Base-by-base conservation (phyloP, 2,888 invertebrate species). In the Andrena fulva region DNA sequence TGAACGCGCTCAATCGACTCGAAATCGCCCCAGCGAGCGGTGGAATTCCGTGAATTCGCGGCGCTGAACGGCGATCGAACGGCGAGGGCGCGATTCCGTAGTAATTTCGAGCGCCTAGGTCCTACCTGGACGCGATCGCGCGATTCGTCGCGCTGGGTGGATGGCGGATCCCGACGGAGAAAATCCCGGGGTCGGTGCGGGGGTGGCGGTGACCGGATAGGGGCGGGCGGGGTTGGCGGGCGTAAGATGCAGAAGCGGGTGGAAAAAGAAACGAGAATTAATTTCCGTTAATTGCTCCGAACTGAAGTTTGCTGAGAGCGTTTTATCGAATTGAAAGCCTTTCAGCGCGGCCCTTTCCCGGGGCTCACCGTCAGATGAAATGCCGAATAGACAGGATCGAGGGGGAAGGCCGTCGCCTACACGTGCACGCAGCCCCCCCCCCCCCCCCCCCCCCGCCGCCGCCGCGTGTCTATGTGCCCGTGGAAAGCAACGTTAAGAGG, bases 211-310 rank as follows among this genome's bases (percentile, higher is more conserved):
- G 12, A 1, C 24, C 10, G 33, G 29, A 27, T 33, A 64, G 24
- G 31, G 10, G 66, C n/a, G 10, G 1, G 6, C 6, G 48, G 35
- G 48, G 5, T 8, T 33, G 52, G 7, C 2, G 56, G 24, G 12
- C 7, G 16, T 24, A 76, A 80, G 79, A 79, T 31, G 82, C 75
- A 54, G 73, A 82, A 72, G 73, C 59, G 80, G 76, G 72, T 60
- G 69, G 82, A 74, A 86, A 85, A 89, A 89, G 88, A 88, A 90
- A 87, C 85, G 86, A 87, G 88, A 90, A 89, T 90, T 90, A 91
- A 92, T 92, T 92, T 90, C 89, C 91, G 90, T 91, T 92, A 92
- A 92, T 92, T 92, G 90, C 90, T 86, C 85, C 82, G 81, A 78
- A 84, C 89, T 85, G 87, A 88, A 87, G 86, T 85, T 89, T 85